Evolutionary conservation across 2,888 invertebrate species (phyloP).

Genomic region (Pyralis farinalis): DNA sequence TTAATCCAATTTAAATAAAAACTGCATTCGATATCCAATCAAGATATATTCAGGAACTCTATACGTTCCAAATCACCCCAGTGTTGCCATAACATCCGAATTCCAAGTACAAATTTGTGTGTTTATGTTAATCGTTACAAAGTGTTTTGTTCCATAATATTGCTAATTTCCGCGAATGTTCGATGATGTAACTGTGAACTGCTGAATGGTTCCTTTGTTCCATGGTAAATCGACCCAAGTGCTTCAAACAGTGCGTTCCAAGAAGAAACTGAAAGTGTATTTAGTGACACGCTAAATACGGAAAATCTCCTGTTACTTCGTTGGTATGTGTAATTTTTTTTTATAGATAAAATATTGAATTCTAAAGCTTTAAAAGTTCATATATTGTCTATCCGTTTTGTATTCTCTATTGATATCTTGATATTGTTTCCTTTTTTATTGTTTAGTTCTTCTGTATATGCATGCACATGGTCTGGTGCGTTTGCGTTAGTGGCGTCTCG

Average conservation of each 20-base stretch:
- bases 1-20: constrained; percentile 44
- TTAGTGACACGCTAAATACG: constrained; percentile 48
- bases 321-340: constrained; percentile 37
- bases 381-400: not conserved
- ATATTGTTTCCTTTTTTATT: constrained; percentile 8
- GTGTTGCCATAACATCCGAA: constrained; percentile 19
- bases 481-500: constrained; percentile 52
- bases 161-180: constrained; percentile 56
- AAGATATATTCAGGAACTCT: not conserved
- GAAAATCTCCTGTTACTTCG: constrained; percentile 30
- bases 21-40: constrained; percentile 12
- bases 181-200: constrained; percentile 61
- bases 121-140: constrained; percentile 38
- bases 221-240: constrained; percentile 29
- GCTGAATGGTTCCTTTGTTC: constrained; percentile 58
- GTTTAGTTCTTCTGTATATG: constrained; percentile 30
- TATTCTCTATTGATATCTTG: not conserved
- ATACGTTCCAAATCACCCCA: constrained; percentile 8
- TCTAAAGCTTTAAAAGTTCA: constrained; percentile 14
- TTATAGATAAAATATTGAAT: constrained; percentile 17
- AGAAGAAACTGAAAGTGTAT: constrained; percentile 58
- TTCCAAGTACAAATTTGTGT: constrained; percentile 28
- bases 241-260: constrained; percentile 47
- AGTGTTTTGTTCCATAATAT: constrained; percentile 33
- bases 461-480: constrained; percentile 27